phyloP scores from a whole-genome alignment of 2,797 vertebrate species.

The Phrynocephalus forsythii region DNA sequence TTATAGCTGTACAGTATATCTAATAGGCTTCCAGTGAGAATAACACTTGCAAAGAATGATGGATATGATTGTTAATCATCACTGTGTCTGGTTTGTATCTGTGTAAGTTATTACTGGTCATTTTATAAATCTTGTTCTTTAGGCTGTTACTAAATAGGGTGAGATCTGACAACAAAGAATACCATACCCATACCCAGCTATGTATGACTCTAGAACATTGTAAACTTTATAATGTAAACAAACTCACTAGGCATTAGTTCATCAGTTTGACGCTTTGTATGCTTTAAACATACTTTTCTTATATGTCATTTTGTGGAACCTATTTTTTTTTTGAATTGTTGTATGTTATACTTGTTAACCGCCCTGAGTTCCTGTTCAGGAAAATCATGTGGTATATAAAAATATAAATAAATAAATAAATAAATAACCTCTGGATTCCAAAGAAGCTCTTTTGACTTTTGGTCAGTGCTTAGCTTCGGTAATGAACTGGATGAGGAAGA shows the following conservation, averaged over 20 bases:
- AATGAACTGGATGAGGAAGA: too few species aligned
- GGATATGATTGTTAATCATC: neutral
- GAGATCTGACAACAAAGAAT: constrained; percentile 38
- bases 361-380: too few species aligned
- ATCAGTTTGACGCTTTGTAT: constrained; percentile 12
- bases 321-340: too few species aligned
- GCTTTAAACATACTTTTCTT: constrained; percentile 23
- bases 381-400: too few species aligned
- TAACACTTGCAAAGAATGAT: neutral
- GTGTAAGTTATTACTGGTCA: neutral
- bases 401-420: too few species aligned
- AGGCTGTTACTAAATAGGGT: constrained; percentile 15
- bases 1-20: neutral
- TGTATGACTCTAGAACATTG: neutral
- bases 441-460: too few species aligned
- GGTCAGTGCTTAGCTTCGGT: too few species aligned
- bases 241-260: neutral
- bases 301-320: too few species aligned
- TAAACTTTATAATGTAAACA: constrained; percentile 15
- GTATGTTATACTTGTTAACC: too few species aligned
- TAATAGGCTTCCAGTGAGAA: neutral
- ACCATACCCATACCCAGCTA: neutral
- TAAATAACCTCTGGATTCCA: too few species aligned
- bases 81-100: neutral
- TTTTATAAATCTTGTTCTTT: constrained; percentile 35